Evolutionary conservation across 37 sponge, comb jelly and placozoan genomes (phyloP), one percentile per base, ranked within the genome.

Genomic region (Corticium candelabrum): DNA sequence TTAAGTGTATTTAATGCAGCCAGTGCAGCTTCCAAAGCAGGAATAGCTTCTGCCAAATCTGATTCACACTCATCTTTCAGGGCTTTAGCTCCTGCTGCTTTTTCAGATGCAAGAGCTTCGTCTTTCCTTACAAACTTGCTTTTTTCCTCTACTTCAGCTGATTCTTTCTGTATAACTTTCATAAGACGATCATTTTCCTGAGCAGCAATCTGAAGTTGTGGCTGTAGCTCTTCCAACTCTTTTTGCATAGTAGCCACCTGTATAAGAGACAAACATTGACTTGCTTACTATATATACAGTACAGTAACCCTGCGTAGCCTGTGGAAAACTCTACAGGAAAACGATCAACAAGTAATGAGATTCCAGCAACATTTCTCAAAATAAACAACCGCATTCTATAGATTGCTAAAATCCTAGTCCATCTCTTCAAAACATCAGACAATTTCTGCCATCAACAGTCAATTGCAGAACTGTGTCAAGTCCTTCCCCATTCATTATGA

Each of bases 11-110:
- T 90, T 37, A 97, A 89, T 39, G 99, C 99, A 31, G 89, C 77
- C 32, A 91, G 74, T 40, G 99, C 94, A 36, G 99, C 90, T 82
- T 97, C 99, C 75, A 97, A 83, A 38, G 99, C 99, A 40, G 99
- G 99, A 3, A 97, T 97, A 40, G 99, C 99, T 78, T 97, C 99
- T 11, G 99, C 99, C 38, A 97, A 80, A 37, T 97, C 99, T 81
- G 85, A 80, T 87, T 97, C 99, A 85, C 99, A 97, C 89, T 96
- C 99, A 15, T 94, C 90, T 72, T 97, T 97, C 39, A 97, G 90
- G 37, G 92, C 95, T 68, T 91, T 77, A 2, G 95, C 86, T 68
- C 85, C 93, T 40, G 89, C 95, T 38, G 99, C 99, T 74, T 97
- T 77, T 34, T 86, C 88, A 77, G 87, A 92, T 69, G 99, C 99